Percentiles rank a stretch among this genome's conserved stretches.
Evolutionary conservation across 1,140 invertebrate species (phyloP).

Genomic region (Rhynchophorus ferrugineus): DNA sequence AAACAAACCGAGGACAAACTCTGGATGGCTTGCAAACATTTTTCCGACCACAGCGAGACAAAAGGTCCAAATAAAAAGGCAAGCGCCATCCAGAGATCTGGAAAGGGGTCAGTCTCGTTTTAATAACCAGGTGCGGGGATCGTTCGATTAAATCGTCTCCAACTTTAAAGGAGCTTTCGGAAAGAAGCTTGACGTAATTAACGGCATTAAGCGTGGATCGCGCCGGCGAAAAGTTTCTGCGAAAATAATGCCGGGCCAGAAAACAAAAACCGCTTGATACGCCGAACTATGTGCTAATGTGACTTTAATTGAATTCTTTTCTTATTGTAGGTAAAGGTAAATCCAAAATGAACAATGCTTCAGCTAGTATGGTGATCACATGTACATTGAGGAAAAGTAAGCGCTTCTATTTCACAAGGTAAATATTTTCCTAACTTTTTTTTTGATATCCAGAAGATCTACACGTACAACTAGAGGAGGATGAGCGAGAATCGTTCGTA

Average conservation of each 20-base stretch:
- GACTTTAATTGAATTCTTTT: neutral
- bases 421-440: too few species aligned
- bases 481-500: constrained; percentile 38
- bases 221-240: constrained; percentile 1
- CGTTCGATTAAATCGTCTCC: neutral
- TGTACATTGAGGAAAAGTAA: constrained; percentile 37
- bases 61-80: too few species aligned
- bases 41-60: too few species aligned
- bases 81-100: too few species aligned
- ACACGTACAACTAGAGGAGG: constrained; percentile 39
- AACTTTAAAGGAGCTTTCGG: constrained; percentile 12
- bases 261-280: neutral
- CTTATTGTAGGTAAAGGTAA: constrained; percentile 33
- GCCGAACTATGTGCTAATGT: neutral
- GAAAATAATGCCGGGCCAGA: neutral
- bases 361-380: constrained; percentile 31
- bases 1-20: too few species aligned
- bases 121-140: neutral
- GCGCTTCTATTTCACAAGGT: too few species aligned
- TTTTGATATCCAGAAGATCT: constrained; percentile 36
- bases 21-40: too few species aligned
- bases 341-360: constrained; percentile 24
- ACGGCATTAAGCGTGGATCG: neutral
- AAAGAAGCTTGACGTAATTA: constrained; percentile 13
- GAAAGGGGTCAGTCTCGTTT: neutral